Conservation (phyloP, 2,888 invertebrate genomes). For the Aphrophora alni region DNA sequence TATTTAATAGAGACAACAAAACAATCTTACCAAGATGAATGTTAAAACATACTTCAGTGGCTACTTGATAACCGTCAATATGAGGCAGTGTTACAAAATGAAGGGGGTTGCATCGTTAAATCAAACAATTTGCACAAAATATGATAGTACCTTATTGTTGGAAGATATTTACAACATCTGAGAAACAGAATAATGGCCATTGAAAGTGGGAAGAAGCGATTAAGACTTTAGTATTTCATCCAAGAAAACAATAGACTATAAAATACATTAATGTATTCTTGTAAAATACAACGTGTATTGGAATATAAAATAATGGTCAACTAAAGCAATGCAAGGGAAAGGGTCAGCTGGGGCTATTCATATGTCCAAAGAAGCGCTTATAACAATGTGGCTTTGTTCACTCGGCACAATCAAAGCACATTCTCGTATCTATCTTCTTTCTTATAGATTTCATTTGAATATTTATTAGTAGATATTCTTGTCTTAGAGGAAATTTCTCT, state of each 20-base stretch:
- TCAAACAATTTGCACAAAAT: background rate
- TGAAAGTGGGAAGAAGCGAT: background rate
- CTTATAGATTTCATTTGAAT: background rate
- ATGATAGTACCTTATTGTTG: background rate
- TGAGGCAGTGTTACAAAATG: background rate
- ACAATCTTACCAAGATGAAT: no score
- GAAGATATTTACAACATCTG: no score
- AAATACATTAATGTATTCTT: slow-evolving; percentile 34
- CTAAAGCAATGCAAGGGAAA: background rate
- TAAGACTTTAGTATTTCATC: background rate
- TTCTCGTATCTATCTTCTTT: background rate
- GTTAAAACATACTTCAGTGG: no score
- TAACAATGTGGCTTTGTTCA: background rate
- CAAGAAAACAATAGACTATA: slow-evolving; percentile 22
- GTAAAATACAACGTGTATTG: no score
- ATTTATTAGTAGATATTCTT: no score
- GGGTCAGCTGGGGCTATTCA: background rate
- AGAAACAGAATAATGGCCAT: background rate
- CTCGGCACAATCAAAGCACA: background rate
- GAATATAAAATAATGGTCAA: background rate
- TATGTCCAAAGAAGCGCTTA: background rate
- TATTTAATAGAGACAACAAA: no score
- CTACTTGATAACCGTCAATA: no score
- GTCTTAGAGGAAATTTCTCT: no score
- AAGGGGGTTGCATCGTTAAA: background rate